Conservation (phyloP, 2,113 vertebrate species). For the Phylloscopus trochilus region DNA sequence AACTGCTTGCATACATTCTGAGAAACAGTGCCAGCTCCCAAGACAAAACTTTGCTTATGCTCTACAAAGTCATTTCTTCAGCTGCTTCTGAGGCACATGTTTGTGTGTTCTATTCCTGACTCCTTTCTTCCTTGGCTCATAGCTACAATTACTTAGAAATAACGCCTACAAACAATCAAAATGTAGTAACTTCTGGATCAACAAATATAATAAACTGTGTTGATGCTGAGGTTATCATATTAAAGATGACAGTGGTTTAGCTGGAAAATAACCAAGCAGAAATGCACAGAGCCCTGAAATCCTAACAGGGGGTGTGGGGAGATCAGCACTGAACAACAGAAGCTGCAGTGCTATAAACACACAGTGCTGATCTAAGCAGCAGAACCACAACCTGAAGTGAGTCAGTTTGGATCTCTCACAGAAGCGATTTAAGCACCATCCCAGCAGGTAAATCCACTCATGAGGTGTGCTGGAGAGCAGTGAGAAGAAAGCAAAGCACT, state of each 20-base stretch:
- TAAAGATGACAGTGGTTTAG: not conserved
- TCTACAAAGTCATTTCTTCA: not conserved
- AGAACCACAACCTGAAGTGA: not conserved
- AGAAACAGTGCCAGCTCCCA: not conserved
- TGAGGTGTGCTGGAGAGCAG: not conserved
- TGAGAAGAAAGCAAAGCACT: not conserved
- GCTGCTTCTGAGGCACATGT: not conserved
- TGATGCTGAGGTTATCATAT: not conserved
- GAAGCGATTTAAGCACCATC: not conserved
- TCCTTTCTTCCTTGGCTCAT: not conserved
- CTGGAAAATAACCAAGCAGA: not conserved
- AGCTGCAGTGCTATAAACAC: not conserved
- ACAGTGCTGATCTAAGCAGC: not conserved
- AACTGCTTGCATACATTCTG: not conserved
- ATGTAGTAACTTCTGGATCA: not conserved
- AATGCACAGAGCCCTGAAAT: not conserved
- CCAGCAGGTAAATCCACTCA: not conserved
- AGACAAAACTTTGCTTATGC: not conserved
- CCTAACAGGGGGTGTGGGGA: not conserved
- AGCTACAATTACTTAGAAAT: not conserved
- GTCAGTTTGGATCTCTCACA: not conserved
- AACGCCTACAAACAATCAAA: not conserved
- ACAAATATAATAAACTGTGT: not conserved
- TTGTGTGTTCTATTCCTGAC: not conserved
- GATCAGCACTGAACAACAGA: not conserved